Evolutionary conservation across 92 coral and sea anemone species (phyloP), one percentile per base, ranked within the genome.

Genomic region (Parazoanthus darwini): DNA sequence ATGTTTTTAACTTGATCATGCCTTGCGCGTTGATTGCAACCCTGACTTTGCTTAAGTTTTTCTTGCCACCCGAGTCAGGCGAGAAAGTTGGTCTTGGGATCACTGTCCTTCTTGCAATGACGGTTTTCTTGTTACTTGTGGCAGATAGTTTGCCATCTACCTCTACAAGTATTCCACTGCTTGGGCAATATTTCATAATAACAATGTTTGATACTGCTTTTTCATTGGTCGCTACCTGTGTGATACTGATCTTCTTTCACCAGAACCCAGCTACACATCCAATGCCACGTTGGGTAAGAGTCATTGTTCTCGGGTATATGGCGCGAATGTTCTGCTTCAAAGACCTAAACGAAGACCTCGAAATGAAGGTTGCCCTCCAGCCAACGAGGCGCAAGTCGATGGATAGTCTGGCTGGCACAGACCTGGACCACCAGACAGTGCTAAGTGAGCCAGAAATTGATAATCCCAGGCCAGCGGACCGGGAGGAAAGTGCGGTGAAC

Each of bases 51-150:
- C 82, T 97, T 11, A 91, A 93, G 85, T 97, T 94, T 75, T 95
- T 92, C 89, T 91, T 97, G 23, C 99, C 99, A 11, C 96, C 99
- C 1, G 96, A 97, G 89, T 93, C 96, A 42, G 99, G 99, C 2
- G 99, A 97, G 82, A 94, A 96, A 46, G 94, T 94, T 16, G 96
- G 98, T 22, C 93, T 97, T 5, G 99, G 98, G 1, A 97, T 97
- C 80, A 97, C 99, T 18, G 98, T 97, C 3, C 94, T 97, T 5
- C 85, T 97, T 29, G 99, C 98, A 26, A 95, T 95, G 99, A 95
- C 99, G 13, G 99, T 97, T 80, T 97, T 93, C 51, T 83, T 97
- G 93, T 83, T 97, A 26, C 89, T 97, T 1, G 98, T 93, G 22
- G 97, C 98, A 22, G 98, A 95, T 67, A 95, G 94, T 16, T 88